Conservation (phyloP, 2,888 invertebrate genomes). For the Campopleginae sp. region DNA sequence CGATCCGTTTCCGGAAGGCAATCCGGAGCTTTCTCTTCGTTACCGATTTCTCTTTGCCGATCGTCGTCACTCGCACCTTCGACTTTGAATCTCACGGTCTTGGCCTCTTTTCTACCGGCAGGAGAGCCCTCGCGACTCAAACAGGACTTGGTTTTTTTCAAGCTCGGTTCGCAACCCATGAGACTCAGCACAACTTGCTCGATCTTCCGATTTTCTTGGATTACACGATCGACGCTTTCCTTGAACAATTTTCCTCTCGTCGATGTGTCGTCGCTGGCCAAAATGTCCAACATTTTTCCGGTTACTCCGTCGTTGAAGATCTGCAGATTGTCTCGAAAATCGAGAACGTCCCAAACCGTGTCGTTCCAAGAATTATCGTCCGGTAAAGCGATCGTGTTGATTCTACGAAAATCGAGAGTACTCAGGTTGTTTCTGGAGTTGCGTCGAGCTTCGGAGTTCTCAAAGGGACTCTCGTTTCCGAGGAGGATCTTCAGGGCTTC, state of each 20-base stretch:
- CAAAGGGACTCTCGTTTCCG: conserved; percentile 77
- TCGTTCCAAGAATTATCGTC: conserved; percentile 46
- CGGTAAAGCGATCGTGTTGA: conserved; percentile 80
- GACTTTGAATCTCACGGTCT: conserved; percentile 78
- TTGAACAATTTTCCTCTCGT: conserved; percentile 54
- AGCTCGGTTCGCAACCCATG: conserved; percentile 73
- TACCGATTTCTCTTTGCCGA: background rate
- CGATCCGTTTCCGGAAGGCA: background rate
- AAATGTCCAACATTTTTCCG: conserved; percentile 44
- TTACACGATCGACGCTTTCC: conserved; percentile 63
- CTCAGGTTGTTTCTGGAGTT: conserved; percentile 77
- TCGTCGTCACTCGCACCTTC: conserved; percentile 64
- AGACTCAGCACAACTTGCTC: conserved; percentile 76
- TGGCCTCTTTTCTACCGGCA: conserved; percentile 71
- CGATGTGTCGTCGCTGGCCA: conserved; percentile 25
- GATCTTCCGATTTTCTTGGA: conserved; percentile 69
- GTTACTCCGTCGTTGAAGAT: conserved; percentile 30
- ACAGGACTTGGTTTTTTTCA: conserved; percentile 71
- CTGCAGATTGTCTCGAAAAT: conserved; percentile 53
- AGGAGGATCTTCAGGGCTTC: conserved; percentile 78
- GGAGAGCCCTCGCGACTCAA: conserved; percentile 64
- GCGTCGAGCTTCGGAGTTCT: conserved; percentile 71
- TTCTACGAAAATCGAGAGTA: conserved; percentile 78
- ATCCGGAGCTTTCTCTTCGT: background rate
- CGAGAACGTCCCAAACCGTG: conserved; percentile 40